Percentiles rank a stretch among this genome's conserved stretches.
Conservation (phyloP, 2,797 vertebrate genomes). For the Brotula barbata region DNA sequence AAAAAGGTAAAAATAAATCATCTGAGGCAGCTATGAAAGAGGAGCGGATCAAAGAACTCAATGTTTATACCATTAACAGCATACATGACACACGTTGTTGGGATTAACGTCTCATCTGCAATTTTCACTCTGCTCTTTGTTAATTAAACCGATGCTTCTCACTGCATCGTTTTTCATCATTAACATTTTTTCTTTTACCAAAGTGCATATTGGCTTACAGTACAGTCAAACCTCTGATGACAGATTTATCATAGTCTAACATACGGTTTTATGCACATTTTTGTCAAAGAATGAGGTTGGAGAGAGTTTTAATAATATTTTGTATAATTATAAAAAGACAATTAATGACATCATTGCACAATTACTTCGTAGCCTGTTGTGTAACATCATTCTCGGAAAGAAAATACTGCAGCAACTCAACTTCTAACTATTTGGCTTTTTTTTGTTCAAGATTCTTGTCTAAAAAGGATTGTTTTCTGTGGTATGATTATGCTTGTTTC, state of each 20-base stretch:
- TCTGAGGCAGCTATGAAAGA: slow-evolving; percentile 41
- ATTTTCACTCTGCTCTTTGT: not conserved
- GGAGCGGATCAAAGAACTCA: slow-evolving; percentile 20
- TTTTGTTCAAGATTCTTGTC: not conserved
- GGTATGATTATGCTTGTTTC: slow-evolving; percentile 1
- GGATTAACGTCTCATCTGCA: slow-evolving; percentile 8
- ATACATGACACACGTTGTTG: slow-evolving; percentile 3
- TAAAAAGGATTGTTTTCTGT: not conserved
- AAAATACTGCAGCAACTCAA: slow-evolving; percentile 13
- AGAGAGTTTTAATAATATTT: slow-evolving; percentile 21
- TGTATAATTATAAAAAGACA: slow-evolving; percentile 36
- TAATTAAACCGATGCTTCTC: too few species aligned
- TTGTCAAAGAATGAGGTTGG: slow-evolving; percentile 14
- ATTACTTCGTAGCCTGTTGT: not conserved
- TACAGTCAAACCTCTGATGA: slow-evolving; percentile 26
- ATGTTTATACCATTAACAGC: slow-evolving; percentile 20
- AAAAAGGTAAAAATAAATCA: slow-evolving; percentile 7
- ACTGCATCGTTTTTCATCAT: too few species aligned
- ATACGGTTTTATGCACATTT: slow-evolving; percentile 10
- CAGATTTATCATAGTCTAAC: slow-evolving; percentile 11
- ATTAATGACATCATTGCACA: slow-evolving; percentile 34
- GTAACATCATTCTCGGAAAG: not conserved
- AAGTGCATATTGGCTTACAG: slow-evolving; percentile 15
- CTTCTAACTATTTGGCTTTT: slow-evolving; percentile 2
- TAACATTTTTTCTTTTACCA: slow-evolving; percentile 2